Evolutionary conservation across 2,113 vertebrate species (phyloP).

Genomic region (Xyrauchen texanus): DNA sequence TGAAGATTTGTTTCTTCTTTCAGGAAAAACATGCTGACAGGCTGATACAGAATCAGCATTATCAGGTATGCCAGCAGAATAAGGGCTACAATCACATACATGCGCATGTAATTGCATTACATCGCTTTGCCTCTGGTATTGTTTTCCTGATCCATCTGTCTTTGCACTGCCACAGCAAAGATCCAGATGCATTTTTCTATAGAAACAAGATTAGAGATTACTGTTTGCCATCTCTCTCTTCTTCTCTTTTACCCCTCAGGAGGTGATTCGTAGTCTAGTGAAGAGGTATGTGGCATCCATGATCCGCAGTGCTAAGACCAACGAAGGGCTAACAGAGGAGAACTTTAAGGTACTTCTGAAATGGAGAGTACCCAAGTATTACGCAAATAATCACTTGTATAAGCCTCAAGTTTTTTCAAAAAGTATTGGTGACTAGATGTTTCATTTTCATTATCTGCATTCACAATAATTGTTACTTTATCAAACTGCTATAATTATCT

Average conservation of each 20-base stretch:
- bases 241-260: constrained; percentile 69
- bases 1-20: constrained; percentile 56
- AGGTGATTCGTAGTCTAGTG: constrained; percentile 93
- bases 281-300: constrained; percentile 95
- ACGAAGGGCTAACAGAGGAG: constrained; percentile 93
- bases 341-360: constrained; percentile 88
- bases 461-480: no score
- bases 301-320: constrained; percentile 95
- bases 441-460: no score
- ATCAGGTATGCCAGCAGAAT: constrained; percentile 80
- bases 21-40: constrained; percentile 93
- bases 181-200: constrained; percentile 17
- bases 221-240: background rate
- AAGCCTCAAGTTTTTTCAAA: no score
- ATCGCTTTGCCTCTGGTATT: background rate
- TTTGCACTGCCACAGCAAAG: background rate
- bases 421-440: no score
- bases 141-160: background rate
- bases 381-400: no score
- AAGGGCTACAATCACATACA: constrained; percentile 4
- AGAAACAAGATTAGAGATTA: constrained; percentile 20
- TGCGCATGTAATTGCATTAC: constrained; percentile 12
- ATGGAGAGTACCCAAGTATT: background rate
- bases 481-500: no score
- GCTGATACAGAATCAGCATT: constrained; percentile 94